Conservation (phyloP, 2,797 vertebrate species). For the Gambusia yucatana region DNA sequence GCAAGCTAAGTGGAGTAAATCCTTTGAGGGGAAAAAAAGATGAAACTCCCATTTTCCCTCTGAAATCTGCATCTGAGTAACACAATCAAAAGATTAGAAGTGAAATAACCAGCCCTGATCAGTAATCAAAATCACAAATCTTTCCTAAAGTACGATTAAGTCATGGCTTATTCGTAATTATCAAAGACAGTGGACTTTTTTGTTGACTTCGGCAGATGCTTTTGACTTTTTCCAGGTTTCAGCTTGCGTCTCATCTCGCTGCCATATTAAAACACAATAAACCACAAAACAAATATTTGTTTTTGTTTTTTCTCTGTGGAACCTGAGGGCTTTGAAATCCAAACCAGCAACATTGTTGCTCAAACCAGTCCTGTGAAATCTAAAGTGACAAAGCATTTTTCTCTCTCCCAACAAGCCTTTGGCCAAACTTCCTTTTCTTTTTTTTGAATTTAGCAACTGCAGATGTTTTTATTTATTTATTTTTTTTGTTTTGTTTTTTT, state of each 20-base stretch:
- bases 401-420: slow-evolving; percentile 49
- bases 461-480: slow-evolving; percentile 65
- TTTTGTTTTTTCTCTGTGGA: slow-evolving; percentile 70
- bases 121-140: slow-evolving; percentile 70
- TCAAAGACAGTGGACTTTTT: slow-evolving; percentile 44
- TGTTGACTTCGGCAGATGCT: slow-evolving; percentile 64
- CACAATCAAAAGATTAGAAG: slow-evolving; percentile 61
- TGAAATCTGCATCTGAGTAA: slow-evolving; percentile 51
- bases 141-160: slow-evolving; percentile 62
- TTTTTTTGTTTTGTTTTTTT: slow-evolving; percentile 52
- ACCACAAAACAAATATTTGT: slow-evolving; percentile 81
- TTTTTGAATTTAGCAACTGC: slow-evolving; percentile 68
- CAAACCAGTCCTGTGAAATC: slow-evolving; percentile 74
- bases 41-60: slow-evolving; percentile 22
- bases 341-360: slow-evolving; percentile 64
- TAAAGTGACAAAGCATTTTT: slow-evolving; percentile 80
- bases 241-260: slow-evolving; percentile 64
- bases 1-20: slow-evolving; percentile 47
- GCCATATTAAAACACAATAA: slow-evolving; percentile 75
- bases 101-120: slow-evolving; percentile 59
- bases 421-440: slow-evolving; percentile 42
- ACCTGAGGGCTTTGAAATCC: slow-evolving; percentile 74
- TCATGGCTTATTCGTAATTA: slow-evolving; percentile 53
- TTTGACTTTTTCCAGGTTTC: slow-evolving; percentile 54
- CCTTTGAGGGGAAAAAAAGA: slow-evolving; percentile 33